Percentiles rank a stretch among this genome's conserved stretches.
These are phyloP conservation scores for Hozukius guyotensis DNA, from an alignment of 2,797 vertebrate genomes.

Conservation along the genomic window DNA sequence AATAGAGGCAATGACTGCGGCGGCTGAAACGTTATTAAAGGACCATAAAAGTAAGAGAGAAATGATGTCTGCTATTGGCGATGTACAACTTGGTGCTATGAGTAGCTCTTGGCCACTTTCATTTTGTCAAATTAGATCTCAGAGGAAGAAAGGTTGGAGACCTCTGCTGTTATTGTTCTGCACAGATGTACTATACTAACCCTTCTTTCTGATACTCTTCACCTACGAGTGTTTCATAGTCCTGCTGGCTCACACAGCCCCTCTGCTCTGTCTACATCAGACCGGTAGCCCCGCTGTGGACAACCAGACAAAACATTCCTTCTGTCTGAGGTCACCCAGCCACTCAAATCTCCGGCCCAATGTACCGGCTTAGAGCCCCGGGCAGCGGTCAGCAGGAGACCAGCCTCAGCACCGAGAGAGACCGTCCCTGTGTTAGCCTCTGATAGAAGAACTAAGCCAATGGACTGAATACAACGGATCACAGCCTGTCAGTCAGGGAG, in stretches of 20 bases:
- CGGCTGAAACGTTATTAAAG: too few species aligned
- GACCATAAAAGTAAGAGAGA: too few species aligned
- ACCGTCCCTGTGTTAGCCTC: neutral
- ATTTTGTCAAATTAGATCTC: too few species aligned
- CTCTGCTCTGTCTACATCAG: conserved; percentile 36
- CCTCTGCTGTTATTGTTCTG: neutral
- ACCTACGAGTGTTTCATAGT: conserved; percentile 12
- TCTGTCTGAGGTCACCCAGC: conserved; percentile 76
- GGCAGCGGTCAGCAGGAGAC: conserved; percentile 62
- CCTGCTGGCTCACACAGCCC: conserved; percentile 8
- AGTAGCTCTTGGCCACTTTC: too few species aligned
- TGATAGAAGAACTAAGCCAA: conserved; percentile 51
- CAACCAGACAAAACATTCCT: conserved; percentile 83
- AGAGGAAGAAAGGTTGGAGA: too few species aligned
- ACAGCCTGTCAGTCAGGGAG: conserved; percentile 1
- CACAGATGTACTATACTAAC: neutral
- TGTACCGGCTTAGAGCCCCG: conserved; percentile 68
- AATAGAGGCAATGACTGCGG: too few species aligned
- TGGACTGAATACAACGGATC: conserved; percentile 32
- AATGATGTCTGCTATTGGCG: too few species aligned
- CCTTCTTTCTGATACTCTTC: neutral
- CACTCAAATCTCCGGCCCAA: conserved; percentile 74
- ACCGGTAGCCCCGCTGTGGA: conserved; percentile 62
- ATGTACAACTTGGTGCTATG: too few species aligned
- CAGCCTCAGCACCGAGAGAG: conserved; percentile 23